These are phyloP conservation scores for Coptodon rendalli DNA, from an alignment of 2,113 vertebrate genomes.

Conservation along the genomic window DNA sequence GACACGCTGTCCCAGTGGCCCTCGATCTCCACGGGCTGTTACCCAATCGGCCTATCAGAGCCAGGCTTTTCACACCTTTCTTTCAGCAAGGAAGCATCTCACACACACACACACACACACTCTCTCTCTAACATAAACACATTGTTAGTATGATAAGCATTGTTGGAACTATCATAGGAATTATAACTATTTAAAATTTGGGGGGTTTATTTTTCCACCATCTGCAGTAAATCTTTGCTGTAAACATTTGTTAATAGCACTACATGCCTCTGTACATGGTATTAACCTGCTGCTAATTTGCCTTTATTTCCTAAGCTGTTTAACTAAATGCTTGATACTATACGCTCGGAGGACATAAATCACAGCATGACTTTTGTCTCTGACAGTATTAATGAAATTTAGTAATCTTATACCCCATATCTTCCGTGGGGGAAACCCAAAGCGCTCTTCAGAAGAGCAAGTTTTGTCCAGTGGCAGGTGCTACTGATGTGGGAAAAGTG, in stretches of 20 bases:
- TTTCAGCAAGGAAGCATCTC: conserved; percentile 25
- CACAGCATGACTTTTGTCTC: conserved; percentile 58
- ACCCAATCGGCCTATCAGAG: conserved; percentile 45
- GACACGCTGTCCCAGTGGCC: conserved; percentile 49
- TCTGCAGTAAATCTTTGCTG: not conserved
- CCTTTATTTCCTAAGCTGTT: conserved; percentile 54
- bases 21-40: conserved; percentile 41
- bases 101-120: not conserved
- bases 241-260: not conserved
- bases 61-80: conserved; percentile 53
- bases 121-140: not conserved
- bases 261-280: not conserved
- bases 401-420: conserved; percentile 63
- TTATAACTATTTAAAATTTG: not conserved
- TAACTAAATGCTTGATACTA: conserved; percentile 64
- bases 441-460: conserved; percentile 39
- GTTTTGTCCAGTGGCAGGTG: conserved; percentile 65
- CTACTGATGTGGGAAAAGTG: conserved; percentile 67
- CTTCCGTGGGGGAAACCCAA: conserved; percentile 63
- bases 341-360: conserved; percentile 57
- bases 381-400: conserved; percentile 72
- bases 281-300: conserved; percentile 57
- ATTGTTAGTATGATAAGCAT: not conserved
- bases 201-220: not conserved
- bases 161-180: conserved; percentile 8